Evolutionary conservation across 1,140 invertebrate genomes (phyloP).

Genomic region (Pseudomyrmex gracilis): DNA sequence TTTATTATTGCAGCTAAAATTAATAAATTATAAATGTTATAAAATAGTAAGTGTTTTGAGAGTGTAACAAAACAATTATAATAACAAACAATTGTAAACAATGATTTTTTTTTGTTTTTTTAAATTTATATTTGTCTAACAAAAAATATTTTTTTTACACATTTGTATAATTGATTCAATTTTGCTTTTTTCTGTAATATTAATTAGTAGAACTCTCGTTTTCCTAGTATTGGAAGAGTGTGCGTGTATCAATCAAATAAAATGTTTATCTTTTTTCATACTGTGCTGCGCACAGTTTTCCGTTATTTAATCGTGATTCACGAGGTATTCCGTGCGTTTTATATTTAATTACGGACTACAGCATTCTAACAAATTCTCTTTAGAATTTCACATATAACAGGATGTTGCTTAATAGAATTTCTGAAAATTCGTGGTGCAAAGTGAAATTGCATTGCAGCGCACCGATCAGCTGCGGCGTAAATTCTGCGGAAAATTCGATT

Average conservation of each 20-base stretch:
- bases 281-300: neutral
- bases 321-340: slow-evolving; percentile 11
- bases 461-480: slow-evolving; percentile 22
- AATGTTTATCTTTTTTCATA: neutral
- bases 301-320: neutral
- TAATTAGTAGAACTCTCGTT: slow-evolving; percentile 52
- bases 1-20: too few relatives aligned
- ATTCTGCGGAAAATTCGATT: slow-evolving; percentile 23
- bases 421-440: slow-evolving; percentile 29
- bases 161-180: too few relatives aligned
- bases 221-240: neutral
- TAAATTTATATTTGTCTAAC: too few relatives aligned
- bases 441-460: slow-evolving; percentile 34
- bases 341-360: neutral
- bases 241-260: neutral
- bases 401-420: slow-evolving; percentile 31
- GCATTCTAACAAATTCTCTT: slow-evolving; percentile 16
- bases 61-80: too few relatives aligned
- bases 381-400: neutral
- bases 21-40: too few relatives aligned
- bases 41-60: too few relatives aligned
- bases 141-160: too few relatives aligned
- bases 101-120: too few relatives aligned
- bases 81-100: too few relatives aligned
- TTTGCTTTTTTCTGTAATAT: too few relatives aligned